Conservation (phyloP, 2,797 vertebrate species). For the Ataeniobius toweri region DNA sequence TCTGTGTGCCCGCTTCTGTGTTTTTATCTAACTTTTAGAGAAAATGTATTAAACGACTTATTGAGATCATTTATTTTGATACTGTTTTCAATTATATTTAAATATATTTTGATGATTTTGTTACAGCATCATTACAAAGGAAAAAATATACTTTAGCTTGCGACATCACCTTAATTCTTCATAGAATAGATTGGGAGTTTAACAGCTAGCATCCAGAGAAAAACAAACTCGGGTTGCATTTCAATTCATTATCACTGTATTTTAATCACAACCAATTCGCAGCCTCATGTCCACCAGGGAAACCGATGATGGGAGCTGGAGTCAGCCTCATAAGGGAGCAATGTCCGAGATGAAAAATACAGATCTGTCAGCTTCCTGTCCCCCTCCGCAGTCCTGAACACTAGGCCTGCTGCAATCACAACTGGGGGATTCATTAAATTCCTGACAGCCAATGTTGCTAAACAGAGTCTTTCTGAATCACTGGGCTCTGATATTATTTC, state of each 20-base stretch:
- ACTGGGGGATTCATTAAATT: slow-evolving; percentile 79
- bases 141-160: slow-evolving; percentile 5
- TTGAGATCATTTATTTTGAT: not conserved
- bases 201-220: slow-evolving; percentile 20
- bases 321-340: slow-evolving; percentile 47
- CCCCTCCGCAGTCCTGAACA: slow-evolving; percentile 66
- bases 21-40: not conserved
- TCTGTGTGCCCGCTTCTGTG: too few relatives aligned
- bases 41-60: not conserved
- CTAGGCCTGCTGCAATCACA: slow-evolving; percentile 74
- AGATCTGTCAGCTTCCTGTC: slow-evolving; percentile 71
- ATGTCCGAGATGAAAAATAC: slow-evolving; percentile 72
- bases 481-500: slow-evolving; percentile 70
- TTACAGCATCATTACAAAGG: not conserved
- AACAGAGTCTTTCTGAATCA: slow-evolving; percentile 73
- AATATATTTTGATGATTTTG: not conserved
- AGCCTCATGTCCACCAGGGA: slow-evolving; percentile 38
- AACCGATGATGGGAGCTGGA: slow-evolving; percentile 40
- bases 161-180: slow-evolving; percentile 26
- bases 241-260: slow-evolving; percentile 31
- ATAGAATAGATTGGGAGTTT: slow-evolving; percentile 31
- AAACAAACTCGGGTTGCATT: slow-evolving; percentile 35
- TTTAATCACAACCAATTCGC: slow-evolving; percentile 46
- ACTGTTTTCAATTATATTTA: not conserved
- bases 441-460: slow-evolving; percentile 64